A percentile compares a stretch with the other conserved stretches of the same genome.
phyloP scores from a whole-genome alignment of 2,797 vertebrate genomes.

The Alectoris magna region DNA sequence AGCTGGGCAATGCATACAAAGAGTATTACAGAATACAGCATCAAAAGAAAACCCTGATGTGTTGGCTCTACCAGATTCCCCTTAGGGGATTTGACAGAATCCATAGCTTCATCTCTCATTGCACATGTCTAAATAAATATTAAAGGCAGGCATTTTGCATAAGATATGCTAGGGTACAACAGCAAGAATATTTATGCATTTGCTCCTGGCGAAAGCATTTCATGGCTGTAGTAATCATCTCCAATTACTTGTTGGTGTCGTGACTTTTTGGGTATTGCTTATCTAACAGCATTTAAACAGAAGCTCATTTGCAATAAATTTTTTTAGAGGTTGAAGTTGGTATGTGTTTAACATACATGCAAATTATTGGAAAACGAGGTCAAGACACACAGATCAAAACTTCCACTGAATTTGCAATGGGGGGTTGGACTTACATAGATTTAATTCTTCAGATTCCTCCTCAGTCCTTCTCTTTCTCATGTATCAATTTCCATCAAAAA shows the following conservation, averaged over 20 bases:
- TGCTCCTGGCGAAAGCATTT: conserved; percentile 40
- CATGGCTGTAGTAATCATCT: conserved; percentile 9
- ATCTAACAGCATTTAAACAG: conserved; percentile 3
- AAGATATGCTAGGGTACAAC: background rate
- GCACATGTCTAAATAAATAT: conserved; percentile 18
- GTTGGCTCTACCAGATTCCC: conserved; percentile 11
- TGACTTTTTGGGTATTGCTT: conserved; percentile 7
- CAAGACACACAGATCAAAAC: background rate
- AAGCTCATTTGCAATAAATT: conserved; percentile 22
- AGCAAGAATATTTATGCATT: conserved; percentile 18
- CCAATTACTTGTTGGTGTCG: conserved; percentile 9
- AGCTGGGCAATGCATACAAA: background rate
- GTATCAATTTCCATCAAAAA: conserved; percentile 36
- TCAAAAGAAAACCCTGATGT: conserved; percentile 12
- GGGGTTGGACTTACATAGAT: background rate
- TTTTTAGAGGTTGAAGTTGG: conserved; percentile 10
- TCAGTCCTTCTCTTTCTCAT: conserved; percentile 9
- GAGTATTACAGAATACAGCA: background rate
- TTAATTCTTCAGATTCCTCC: conserved; percentile 32
- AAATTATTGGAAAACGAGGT: conserved; percentile 29
- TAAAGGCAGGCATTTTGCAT: background rate
- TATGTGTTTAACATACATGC: conserved; percentile 6
- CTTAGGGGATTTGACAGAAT: conserved; percentile 36
- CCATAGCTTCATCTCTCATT: conserved; percentile 38
- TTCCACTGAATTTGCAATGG: conserved; percentile 31